Evolutionary conservation across 2,797 vertebrate species (phyloP).

Genomic region (Corythornis leucogaster): DNA sequence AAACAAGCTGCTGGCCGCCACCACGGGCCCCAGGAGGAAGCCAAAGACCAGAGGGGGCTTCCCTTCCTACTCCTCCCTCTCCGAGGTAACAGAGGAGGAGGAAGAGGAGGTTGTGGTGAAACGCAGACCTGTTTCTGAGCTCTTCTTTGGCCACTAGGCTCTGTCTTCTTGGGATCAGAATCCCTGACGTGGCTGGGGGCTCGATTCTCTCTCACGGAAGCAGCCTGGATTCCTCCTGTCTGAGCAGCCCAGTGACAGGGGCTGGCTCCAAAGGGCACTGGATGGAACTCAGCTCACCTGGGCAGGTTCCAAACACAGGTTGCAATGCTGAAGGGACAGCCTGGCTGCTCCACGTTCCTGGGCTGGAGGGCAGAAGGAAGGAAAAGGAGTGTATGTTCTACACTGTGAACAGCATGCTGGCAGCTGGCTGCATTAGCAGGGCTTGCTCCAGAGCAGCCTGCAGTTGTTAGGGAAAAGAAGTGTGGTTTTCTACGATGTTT

Average conservation of each 20-base stretch:
- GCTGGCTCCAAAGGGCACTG: neutral
- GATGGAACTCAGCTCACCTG: neutral
- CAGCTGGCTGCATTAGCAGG: neutral
- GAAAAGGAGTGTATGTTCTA: neutral
- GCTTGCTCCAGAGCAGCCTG: constrained; percentile 4
- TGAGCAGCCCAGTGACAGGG: rapidly evolving
- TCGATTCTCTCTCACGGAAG: neutral
- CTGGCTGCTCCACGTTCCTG: neutral
- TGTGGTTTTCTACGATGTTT: constrained; percentile 48
- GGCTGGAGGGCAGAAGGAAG: neutral
- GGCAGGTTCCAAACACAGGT: neutral
- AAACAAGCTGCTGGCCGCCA: constrained; percentile 86
- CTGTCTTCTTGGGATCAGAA: neutral
- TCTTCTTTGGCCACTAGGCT: constrained; percentile 71
- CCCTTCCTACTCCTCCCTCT: constrained; percentile 72
- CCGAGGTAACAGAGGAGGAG: constrained; percentile 70
- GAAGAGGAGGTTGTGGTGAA: constrained; percentile 58
- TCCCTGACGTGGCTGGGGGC: too few relatives aligned
- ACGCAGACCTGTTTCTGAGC: constrained; percentile 74
- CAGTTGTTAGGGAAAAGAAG: neutral
- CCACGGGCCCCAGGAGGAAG: constrained; percentile 79
- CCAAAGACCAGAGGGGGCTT: constrained; percentile 78
- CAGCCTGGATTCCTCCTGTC: neutral
- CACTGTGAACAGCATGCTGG: constrained; percentile 31
- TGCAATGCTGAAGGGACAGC: neutral